Evolutionary conservation across 2,888 invertebrate species (phyloP).

Genomic region (Gastrophysa polygoni): DNA sequence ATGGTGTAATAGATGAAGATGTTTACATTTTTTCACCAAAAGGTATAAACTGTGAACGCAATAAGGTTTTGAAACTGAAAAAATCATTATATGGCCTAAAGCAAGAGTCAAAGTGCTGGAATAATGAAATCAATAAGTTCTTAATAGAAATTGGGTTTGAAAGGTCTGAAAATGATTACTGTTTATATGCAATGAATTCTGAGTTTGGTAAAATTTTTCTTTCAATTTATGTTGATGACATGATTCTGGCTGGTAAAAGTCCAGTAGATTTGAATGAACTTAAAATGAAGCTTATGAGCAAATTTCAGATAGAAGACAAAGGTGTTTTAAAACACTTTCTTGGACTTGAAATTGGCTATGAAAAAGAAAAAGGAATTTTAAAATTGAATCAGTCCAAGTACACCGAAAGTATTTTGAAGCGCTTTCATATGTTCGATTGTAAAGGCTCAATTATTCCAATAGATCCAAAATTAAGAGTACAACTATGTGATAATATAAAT

Average conservation of each 20-base stretch:
- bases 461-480: constrained; percentile 7
- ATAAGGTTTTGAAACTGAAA: constrained; percentile 9
- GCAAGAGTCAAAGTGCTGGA: constrained; percentile 20
- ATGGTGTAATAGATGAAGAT: constrained; percentile 10
- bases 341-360: constrained; percentile 31
- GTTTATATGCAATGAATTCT: constrained; percentile 8
- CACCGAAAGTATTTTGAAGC: constrained; percentile 8
- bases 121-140: constrained; percentile 17
- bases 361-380: constrained; percentile 20
- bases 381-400: constrained; percentile 13
- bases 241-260: constrained; percentile 15
- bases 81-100: constrained; percentile 15
- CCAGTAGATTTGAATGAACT: too few relatives aligned
- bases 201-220: constrained; percentile 1
- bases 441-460: constrained; percentile 7
- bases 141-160: constrained; percentile 2
- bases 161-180: constrained; percentile 9
- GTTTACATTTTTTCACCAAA: constrained; percentile 18
- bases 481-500: not conserved
- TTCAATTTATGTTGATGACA: constrained; percentile 20
- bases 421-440: constrained; percentile 9
- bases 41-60: constrained; percentile 5
- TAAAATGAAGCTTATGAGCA: constrained; percentile 10
- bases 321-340: constrained; percentile 30
- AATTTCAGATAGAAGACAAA: constrained; percentile 31